A percentile compares a stretch with the other conserved stretches of the same genome.
Evolutionary conservation across 2,888 invertebrate genomes (phyloP).

Genomic region (Agrochola lota): DNA sequence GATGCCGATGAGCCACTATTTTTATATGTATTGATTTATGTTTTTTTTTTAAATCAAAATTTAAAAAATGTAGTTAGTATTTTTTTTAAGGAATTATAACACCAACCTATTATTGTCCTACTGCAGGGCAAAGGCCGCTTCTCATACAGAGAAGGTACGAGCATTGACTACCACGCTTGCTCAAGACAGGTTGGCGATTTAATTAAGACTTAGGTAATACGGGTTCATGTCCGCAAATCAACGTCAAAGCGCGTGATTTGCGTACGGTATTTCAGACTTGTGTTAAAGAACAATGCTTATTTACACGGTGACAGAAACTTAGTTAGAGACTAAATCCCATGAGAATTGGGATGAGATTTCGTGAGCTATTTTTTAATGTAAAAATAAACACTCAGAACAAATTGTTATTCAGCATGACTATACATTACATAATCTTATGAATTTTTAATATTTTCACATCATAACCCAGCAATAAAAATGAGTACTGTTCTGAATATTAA

Average conservation of each 20-base stretch:
- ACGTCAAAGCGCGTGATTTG: too few relatives aligned
- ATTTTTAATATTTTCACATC: constrained; percentile 44
- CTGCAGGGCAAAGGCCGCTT: too few relatives aligned
- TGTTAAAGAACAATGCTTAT: not conserved
- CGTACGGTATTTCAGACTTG: not conserved
- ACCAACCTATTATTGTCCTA: too few relatives aligned
- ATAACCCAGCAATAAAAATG: constrained; percentile 37
- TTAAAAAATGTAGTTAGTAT: too few relatives aligned
- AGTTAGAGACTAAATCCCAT: not conserved
- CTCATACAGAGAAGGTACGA: too few relatives aligned
- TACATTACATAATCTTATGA: constrained; percentile 29
- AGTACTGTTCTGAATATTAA: constrained; percentile 42
- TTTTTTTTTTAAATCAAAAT: too few relatives aligned
- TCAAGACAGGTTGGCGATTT: not conserved
- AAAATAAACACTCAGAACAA: constrained; percentile 4
- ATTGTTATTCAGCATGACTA: constrained; percentile 36
- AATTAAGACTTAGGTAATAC: too few relatives aligned
- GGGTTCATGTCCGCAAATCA: too few relatives aligned
- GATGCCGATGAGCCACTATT: too few relatives aligned
- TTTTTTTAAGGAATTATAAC: too few relatives aligned
- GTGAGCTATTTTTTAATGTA: not conserved
- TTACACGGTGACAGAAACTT: not conserved
- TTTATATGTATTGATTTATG: too few relatives aligned
- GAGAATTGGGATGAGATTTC: not conserved
- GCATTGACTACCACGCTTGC: not conserved